phyloP scores from a whole-genome alignment of 1,140 invertebrate genomes.

The Drosophila guanche region DNA sequence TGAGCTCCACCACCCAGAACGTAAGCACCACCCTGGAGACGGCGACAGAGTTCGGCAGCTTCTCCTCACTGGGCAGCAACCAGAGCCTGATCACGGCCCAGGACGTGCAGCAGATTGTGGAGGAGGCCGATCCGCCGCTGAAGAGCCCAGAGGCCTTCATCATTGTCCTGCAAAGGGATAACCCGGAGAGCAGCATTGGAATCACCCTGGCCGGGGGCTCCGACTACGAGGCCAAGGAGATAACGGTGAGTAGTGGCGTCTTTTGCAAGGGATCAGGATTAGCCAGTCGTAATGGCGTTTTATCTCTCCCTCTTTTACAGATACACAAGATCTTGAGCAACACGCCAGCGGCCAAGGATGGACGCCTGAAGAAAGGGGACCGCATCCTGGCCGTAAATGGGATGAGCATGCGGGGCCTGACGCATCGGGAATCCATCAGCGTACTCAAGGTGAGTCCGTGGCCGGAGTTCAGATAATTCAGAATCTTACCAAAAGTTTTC shows the following conservation, averaged over 20 bases:
- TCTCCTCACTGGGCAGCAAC: conserved; percentile 82
- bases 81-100: conserved; percentile 83
- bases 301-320: conserved; percentile 83
- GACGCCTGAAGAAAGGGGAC: conserved; percentile 93
- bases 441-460: conserved; percentile 89
- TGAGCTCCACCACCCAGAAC: conserved; percentile 78
- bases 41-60: conserved; percentile 81
- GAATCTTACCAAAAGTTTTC: background rate
- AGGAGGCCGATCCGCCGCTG: conserved; percentile 81
- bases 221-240: conserved; percentile 95
- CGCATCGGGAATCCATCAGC: conserved; percentile 92
- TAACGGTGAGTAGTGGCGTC: conserved; percentile 87
- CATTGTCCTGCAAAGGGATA: conserved; percentile 81
- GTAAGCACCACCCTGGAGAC: conserved; percentile 79
- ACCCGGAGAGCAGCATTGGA: conserved; percentile 90
- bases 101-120: conserved; percentile 82
- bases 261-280: no score
- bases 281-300: background rate
- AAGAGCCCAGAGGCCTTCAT: conserved; percentile 82
- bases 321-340: conserved; percentile 93
- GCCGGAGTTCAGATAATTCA: background rate
- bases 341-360: conserved; percentile 93
- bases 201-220: conserved; percentile 93
- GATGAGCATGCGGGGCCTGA: conserved; percentile 90
- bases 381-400: conserved; percentile 95